Conservation (phyloP, 2,113 vertebrate species). For the Lathamus discolor region DNA sequence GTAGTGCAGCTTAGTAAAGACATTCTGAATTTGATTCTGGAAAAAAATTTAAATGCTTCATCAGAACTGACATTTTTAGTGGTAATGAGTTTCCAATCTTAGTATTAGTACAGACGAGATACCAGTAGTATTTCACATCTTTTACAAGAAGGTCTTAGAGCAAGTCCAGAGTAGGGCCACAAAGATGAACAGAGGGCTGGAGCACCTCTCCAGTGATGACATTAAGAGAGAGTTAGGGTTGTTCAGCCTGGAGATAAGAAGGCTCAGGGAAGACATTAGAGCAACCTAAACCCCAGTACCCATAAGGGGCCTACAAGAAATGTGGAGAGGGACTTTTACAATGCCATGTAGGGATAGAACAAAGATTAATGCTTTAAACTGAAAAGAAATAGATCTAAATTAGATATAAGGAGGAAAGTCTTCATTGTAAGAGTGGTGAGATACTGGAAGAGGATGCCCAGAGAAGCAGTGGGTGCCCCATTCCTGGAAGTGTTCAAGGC, state of each 20-base stretch:
- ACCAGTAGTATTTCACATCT: slow-evolving; percentile 43
- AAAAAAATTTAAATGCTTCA: slow-evolving; percentile 57
- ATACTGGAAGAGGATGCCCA: rapidly evolving
- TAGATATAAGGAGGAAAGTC: not conserved
- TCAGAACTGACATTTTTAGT: slow-evolving; percentile 74
- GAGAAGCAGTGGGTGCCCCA: not conserved
- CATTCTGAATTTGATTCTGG: slow-evolving; percentile 75
- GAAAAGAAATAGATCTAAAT: not conserved
- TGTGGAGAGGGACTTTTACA: not conserved
- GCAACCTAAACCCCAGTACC: not conserved
- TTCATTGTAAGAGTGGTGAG: not conserved
- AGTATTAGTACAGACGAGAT: slow-evolving; percentile 57
- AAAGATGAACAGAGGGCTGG: not conserved
- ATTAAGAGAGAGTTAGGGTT: not conserved
- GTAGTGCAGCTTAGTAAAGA: slow-evolving; percentile 80
- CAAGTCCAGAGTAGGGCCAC: not conserved
- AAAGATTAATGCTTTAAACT: not conserved
- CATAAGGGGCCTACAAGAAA: not conserved
- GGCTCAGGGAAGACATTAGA: rapidly evolving
- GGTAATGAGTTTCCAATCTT: slow-evolving; percentile 70
- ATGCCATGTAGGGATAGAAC: not conserved
- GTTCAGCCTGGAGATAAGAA: not conserved
- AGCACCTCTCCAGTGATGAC: not conserved
- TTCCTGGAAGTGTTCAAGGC: not conserved
- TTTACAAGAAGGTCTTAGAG: not conserved